Base-by-base conservation (phyloP, 2,888 invertebrate genomes). In the Ischnura elegans region DNA sequence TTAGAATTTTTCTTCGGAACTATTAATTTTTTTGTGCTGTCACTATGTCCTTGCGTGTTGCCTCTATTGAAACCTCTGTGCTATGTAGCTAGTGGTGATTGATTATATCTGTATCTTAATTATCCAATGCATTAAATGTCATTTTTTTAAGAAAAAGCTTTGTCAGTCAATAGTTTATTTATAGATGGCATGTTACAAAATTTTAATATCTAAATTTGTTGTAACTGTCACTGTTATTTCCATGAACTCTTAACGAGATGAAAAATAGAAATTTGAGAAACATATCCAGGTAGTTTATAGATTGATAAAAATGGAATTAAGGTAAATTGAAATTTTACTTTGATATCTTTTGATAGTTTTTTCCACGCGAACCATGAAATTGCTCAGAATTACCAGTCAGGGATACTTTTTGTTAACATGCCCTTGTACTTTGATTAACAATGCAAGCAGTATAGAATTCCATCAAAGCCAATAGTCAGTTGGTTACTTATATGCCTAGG, bases 281-380 rank as follows among this genome's bases (percentile, higher is more conserved):
- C 90, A 61, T 90, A 90, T 90, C 90, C 61, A 36, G 55, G 90
- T 90, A 90, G 90, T 76, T 8, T 76, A 8, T 66, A 76, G 76
- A 13, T 25, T 36, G 5, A 36, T 76, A 21, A 61, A 13, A 29
- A 76, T 76, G 36, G 2, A 76, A 13, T 36, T 10, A 16, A 76
- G 36, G 36, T 36, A 0, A 76, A 29, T 76, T 76, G 1, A 36
- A 76, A 76, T 36, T 76, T 10, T 36, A 36, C 36, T 76, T 6
- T 6, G 19, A 36, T 76, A 10, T 61, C 19, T 61, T 76, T 36
- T 76, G 36, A 76, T 76, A 36, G 76, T 76, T 76, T 36, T 76
- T 76, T 8, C 1, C 36, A 3, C 10, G 76, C 76, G 29, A 36
- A 25, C 21, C 61, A 43, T 43, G 90, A 90, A 66, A 61, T 90